phyloP scores from a whole-genome alignment of 2,888 invertebrate species.

The Agrotis ipsilon region DNA sequence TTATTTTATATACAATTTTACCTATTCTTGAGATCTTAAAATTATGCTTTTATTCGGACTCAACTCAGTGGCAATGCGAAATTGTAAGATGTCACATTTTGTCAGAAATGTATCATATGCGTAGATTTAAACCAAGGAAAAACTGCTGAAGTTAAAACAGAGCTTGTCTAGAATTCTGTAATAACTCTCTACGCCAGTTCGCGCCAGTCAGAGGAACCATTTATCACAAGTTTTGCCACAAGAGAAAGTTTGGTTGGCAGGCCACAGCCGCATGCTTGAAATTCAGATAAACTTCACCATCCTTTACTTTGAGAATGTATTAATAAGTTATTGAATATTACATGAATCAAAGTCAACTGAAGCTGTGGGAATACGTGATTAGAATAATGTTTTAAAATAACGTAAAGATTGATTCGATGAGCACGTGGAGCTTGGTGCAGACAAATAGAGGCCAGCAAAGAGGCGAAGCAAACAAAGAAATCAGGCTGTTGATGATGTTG shows the following conservation, averaged over 20 bases:
- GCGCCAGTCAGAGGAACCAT: constrained; percentile 29
- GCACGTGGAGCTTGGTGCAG: no score
- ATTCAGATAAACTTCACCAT: constrained; percentile 27
- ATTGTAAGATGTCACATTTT: no score
- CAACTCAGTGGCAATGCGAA: no score
- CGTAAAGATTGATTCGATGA: neutral
- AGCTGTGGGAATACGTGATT: neutral
- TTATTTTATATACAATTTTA: no score
- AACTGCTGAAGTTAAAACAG: neutral
- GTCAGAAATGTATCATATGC: no score
- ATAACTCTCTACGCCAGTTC: constrained; percentile 12
- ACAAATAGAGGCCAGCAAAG: no score
- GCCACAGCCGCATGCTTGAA: constrained; percentile 19
- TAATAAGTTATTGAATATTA: constrained; percentile 16
- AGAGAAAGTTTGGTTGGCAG: constrained; percentile 24
- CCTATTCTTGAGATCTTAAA: no score
- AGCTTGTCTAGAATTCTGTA: constrained; percentile 8
- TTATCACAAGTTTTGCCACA: constrained; percentile 26
- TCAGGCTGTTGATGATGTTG: no score
- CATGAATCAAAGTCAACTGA: neutral
- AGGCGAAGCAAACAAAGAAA: no score
- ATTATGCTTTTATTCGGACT: no score
- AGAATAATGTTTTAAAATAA: neutral
- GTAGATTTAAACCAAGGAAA: neutral
- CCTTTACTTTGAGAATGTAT: constrained; percentile 7